Conservation (phyloP, 2,113 vertebrate genomes). For the Hydropotes inermis region DNA sequence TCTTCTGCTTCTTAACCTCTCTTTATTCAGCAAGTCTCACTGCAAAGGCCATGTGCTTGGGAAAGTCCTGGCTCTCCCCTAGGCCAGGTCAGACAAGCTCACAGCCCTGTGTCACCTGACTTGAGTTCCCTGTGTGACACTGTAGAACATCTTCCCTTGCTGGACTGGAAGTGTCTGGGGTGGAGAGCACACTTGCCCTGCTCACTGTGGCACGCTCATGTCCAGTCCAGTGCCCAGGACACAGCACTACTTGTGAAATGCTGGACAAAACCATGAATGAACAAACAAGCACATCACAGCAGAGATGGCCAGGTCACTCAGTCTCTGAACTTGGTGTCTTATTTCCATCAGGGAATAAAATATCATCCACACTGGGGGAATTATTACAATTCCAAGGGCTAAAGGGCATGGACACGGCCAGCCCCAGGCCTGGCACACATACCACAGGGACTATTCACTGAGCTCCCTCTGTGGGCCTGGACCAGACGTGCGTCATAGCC, state of each 20-base stretch:
- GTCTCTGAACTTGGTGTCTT: neutral
- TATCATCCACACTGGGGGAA: neutral
- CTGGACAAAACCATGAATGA: too few relatives aligned
- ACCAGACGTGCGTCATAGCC: neutral
- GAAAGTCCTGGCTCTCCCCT: neutral
- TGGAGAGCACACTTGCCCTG: neutral
- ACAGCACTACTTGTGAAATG: too few relatives aligned
- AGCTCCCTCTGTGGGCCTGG: neutral
- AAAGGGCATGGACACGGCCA: neutral
- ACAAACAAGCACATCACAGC: neutral
- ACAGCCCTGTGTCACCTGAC: neutral
- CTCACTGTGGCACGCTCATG: accelerated
- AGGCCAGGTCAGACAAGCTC: neutral
- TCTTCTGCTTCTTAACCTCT: neutral
- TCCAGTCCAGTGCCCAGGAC: neutral
- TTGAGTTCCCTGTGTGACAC: too few relatives aligned
- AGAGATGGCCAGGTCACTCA: neutral
- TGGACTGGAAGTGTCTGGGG: neutral
- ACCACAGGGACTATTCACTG: neutral
- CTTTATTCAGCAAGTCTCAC: neutral
- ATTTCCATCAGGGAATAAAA: neutral
- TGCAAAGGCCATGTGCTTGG: neutral
- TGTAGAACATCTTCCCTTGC: accelerated
- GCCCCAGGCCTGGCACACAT: neutral
- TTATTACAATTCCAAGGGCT: neutral